These are phyloP conservation scores for Dicrostonyx torquatus DNA, from an alignment of 2,797 vertebrate species.

Conservation along the genomic window DNA sequence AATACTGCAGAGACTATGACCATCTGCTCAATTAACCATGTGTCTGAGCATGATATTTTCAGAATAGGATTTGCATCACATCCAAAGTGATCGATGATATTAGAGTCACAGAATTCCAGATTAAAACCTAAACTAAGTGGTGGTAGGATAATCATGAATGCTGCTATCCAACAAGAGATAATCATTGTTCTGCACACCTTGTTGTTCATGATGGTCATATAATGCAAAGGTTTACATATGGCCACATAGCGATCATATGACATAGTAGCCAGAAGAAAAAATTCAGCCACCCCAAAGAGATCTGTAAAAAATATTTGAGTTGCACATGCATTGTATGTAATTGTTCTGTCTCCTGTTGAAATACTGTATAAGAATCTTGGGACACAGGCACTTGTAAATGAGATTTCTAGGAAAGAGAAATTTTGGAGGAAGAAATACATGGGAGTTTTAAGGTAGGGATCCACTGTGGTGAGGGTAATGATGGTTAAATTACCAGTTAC, in stretches of 20 bases:
- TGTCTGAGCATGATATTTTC: slow-evolving; percentile 66
- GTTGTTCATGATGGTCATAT: slow-evolving; percentile 38
- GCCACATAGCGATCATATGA: slow-evolving; percentile 45
- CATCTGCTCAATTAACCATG: slow-evolving; percentile 44
- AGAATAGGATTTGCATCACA: slow-evolving; percentile 71
- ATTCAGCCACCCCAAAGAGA: slow-evolving; percentile 35
- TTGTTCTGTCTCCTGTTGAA: slow-evolving; percentile 61
- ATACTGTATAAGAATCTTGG: slow-evolving; percentile 56
- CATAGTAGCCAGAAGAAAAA: slow-evolving; percentile 47
- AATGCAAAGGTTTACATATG: slow-evolving; percentile 51
- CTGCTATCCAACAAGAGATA: slow-evolving; percentile 24
- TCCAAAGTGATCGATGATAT: slow-evolving; percentile 72
- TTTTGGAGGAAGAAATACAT: slow-evolving; percentile 70
- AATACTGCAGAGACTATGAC: not conserved
- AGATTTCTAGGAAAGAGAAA: slow-evolving; percentile 71
- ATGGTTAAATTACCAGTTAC: slow-evolving; percentile 59
- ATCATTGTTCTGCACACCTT: slow-evolving; percentile 49
- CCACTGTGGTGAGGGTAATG: slow-evolving; percentile 54
- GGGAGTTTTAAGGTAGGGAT: slow-evolving; percentile 61
- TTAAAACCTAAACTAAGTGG: slow-evolving; percentile 46
- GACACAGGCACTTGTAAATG: slow-evolving; percentile 60
- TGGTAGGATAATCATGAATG: slow-evolving; percentile 15
- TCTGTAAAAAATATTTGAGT: slow-evolving; percentile 65
- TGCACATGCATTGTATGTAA: slow-evolving; percentile 46
- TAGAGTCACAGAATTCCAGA: slow-evolving; percentile 63